Percentiles rank a stretch among this genome's conserved stretches.
Conservation (phyloP, 2,113 vertebrate species). For the Potamarius usumacintae region DNA sequence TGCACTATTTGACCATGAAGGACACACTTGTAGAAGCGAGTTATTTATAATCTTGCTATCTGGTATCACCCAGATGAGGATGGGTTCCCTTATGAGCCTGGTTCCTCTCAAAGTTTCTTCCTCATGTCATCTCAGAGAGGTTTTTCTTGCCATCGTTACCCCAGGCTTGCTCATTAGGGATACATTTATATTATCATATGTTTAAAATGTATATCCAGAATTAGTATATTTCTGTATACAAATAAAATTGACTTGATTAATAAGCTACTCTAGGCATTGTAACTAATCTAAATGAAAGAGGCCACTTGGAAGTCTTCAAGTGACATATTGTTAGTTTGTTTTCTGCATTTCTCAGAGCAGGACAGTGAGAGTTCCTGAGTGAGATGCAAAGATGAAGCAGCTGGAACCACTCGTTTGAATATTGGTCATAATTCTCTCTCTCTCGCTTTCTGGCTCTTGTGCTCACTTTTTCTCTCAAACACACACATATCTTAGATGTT, state of each 20-base stretch:
- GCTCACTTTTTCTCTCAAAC: not conserved
- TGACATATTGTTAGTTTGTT: constrained; percentile 15
- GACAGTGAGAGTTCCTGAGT: constrained; percentile 5
- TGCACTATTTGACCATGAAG: no score
- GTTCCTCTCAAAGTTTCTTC: no score
- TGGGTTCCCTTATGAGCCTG: no score
- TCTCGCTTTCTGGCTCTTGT: not conserved
- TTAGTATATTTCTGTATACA: no score
- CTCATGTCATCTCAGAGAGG: no score
- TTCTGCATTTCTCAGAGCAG: not conserved
- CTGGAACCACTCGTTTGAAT: constrained; percentile 36
- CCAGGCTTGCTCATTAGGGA: no score
- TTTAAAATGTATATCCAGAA: no score
- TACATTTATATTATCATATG: no score
- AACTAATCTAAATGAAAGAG: constrained; percentile 10
- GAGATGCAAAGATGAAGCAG: constrained; percentile 8
- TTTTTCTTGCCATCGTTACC: no score
- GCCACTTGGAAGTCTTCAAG: constrained; percentile 19
- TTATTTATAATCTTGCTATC: no score
- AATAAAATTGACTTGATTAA: not conserved
- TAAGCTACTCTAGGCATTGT: not conserved
- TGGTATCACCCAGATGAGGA: no score
- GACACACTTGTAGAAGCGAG: no score
- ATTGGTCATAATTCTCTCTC: not conserved
- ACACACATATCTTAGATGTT: constrained; percentile 34